Base-by-base conservation (phyloP, 2,797 vertebrate genomes). In the Ara ararauna region DNA sequence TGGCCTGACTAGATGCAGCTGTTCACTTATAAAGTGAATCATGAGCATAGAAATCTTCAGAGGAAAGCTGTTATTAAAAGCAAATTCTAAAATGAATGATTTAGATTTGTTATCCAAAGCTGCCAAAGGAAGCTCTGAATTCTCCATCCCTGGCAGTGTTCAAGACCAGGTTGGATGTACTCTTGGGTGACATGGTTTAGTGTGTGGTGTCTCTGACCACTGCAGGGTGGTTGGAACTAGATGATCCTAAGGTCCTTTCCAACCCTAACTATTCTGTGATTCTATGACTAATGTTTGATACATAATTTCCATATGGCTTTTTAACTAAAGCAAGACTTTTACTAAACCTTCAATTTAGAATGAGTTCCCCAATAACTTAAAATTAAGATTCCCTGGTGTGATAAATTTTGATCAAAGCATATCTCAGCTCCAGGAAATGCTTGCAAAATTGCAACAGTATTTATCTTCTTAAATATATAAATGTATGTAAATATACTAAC, bases 401-500 rank as follows among this genome's bases (percentile, higher is more conserved):
- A 54, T 58, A 90, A 70, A 50, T 66, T 79, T 82, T 88, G 53
- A 91, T 82, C 65, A 92, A 89, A 95, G 61, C 11, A 74, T 77
- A 77, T 50, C 0, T 0, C 10, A 42, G 7, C 34, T 79, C 13
- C 38, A 80, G 30, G 27, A 94, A 85, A 58, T 40, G 86, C 61
- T 74, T 74, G 27, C 2, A 67, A 88, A 93, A 71, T 44, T 64
- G 30, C 17, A 90, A 42, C 21, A 26, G 22, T 53, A 54, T 50
- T 62, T 74, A 62, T 74, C 21, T 58, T 71, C 22, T 88, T 51
- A 68, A 73, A 83, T 13, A 66, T 13, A 48, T 26, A 24, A 48
- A 48, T 48, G 48, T 26, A 48, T 48, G 48, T 9, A 48, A 48
- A 48, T 8, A n/a, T 56, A 26, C 36, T 74, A 50, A n/a, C 9